Base-by-base conservation (phyloP, 2,113 vertebrate species). In the Conger conger region DNA sequence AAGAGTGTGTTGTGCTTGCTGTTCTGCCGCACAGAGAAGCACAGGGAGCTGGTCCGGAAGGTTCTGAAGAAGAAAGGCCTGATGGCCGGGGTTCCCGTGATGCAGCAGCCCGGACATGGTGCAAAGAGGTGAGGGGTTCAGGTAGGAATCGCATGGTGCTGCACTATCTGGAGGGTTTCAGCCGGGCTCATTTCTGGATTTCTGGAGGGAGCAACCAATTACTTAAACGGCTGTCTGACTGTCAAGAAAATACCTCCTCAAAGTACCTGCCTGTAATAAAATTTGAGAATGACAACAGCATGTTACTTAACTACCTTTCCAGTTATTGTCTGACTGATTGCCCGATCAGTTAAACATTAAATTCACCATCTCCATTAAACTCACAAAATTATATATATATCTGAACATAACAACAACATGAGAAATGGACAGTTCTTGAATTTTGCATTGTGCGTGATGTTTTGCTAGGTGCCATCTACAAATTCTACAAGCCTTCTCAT, bases 61-160 rank as follows among this genome's bases (percentile, higher is more conserved):
- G 95, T 93, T 0, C 94, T 99, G 85, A 96, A 96, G 89, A 97
- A 96, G 91, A 99, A 99, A 91, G 96, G 96, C 76, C 92, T 97
- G 84, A 94, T 96, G 83, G 93, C 95, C 2, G 95, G 88, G 42
- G 94, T 86, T 53, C 84, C 95, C 0, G 68, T 92, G 9, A 86
- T 90, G 27, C 93, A 93, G 54, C 96, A 95, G 86, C 94, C 82
- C 0, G 95, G 96, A 83, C 91, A 89, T 15, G 89, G 94, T 15
- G 88, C 92, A 7, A 98, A 96, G 91, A 98, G 96, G 97, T 98
- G 87, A 85, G n/a, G 40, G 83, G 18, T n/a, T 45, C n/a, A 33
- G 45, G 80, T 8, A 50, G 57, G 40, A 35, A 57, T 6, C 8
- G 27, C 54, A n/a, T 83, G 57, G 40, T 54, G 42, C 4, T n/a